phyloP scores from a whole-genome alignment of 2,797 vertebrate species.

The Parauchenoglanis ngamensis region DNA sequence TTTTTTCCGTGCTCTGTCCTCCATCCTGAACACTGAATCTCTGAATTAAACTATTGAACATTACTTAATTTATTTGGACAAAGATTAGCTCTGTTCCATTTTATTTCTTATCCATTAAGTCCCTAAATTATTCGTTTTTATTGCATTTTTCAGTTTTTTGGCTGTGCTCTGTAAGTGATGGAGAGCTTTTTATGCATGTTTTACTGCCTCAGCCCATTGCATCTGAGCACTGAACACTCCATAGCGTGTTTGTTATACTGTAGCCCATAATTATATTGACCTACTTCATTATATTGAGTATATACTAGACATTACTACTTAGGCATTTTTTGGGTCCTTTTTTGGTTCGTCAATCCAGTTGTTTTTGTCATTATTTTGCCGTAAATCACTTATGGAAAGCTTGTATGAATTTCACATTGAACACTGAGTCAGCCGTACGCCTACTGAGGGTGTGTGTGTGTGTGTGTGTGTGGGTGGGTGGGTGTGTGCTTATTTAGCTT shows the following conservation, averaged over 20 bases:
- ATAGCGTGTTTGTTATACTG: not conserved
- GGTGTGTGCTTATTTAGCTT: too few species aligned
- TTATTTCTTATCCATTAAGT: not conserved
- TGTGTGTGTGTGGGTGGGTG: not conserved
- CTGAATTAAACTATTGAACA: not conserved
- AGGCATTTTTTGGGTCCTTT: not conserved
- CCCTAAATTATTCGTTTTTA: not conserved
- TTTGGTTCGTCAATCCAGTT: not conserved
- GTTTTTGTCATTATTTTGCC: not conserved
- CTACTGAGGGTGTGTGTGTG: not conserved
- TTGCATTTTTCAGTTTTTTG: not conserved
- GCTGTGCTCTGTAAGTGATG: not conserved
- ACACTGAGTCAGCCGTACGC: not conserved
- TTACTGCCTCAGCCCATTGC: not conserved
- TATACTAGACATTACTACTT: not conserved
- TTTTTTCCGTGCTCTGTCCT: not conserved
- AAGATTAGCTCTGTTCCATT: not conserved
- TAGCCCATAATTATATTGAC: not conserved
- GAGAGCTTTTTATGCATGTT: not conserved
- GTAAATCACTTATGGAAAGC: not conserved
- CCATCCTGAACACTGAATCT: not conserved
- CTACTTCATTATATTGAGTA: too few species aligned
- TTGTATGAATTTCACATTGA: not conserved
- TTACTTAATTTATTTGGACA: conserved; percentile 2
- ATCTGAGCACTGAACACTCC: not conserved